Conservation (phyloP, 2,113 vertebrate species). For the Nannospalax galili region DNA sequence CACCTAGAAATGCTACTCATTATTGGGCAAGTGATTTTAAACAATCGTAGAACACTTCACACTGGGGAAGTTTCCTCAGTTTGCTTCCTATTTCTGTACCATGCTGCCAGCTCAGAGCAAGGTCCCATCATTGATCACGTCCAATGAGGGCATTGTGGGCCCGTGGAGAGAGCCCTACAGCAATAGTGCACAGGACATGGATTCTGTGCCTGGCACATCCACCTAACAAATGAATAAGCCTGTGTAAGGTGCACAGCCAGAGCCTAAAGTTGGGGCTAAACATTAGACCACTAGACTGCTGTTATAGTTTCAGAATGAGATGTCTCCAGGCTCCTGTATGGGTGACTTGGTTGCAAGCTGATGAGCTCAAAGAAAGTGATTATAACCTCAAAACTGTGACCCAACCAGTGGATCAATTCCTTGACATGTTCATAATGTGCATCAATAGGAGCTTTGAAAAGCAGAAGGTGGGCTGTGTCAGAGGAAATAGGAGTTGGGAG, state of each 20-base stretch:
- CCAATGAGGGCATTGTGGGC: no score
- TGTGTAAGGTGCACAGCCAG: neutral
- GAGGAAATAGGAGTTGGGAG: neutral
- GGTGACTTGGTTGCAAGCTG: neutral
- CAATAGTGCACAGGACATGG: fast-evolving
- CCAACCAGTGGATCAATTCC: neutral
- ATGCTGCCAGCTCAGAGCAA: neutral
- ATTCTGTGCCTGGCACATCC: neutral
- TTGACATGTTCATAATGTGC: neutral
- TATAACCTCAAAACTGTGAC: neutral
- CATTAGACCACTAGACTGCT: no score
- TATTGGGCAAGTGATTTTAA: neutral
- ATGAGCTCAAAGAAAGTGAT: neutral
- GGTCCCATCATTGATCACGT: neutral
- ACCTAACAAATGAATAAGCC: neutral
- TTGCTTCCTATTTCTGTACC: neutral
- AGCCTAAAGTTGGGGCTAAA: neutral
- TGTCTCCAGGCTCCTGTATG: neutral
- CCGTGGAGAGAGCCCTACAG: neutral
- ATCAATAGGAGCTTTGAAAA: neutral
- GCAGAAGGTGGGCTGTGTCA: neutral
- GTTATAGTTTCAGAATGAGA: neutral
- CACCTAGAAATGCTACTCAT: neutral
- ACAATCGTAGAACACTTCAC: neutral
- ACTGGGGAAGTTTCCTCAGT: neutral